Evolutionary conservation across 2,888 invertebrate genomes (phyloP).

Genomic region (Dinocampus coccinellae): DNA sequence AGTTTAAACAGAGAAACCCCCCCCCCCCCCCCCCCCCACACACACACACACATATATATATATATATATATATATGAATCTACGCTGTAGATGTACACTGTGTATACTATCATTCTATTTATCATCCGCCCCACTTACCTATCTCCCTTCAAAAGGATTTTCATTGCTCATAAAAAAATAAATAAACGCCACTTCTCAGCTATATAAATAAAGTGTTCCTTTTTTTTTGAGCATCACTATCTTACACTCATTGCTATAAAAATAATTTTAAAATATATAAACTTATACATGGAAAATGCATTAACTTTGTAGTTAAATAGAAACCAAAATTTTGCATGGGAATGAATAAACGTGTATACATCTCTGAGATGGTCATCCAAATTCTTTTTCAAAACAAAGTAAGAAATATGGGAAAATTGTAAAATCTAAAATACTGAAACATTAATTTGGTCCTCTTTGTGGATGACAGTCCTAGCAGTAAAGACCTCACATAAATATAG

Average conservation of each 20-base stretch:
- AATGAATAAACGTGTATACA: background rate
- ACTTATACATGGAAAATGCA: conserved; percentile 22
- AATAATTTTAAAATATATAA: conserved; percentile 3
- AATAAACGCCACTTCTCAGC: conserved; percentile 3
- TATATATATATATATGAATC: background rate
- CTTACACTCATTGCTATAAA: background rate
- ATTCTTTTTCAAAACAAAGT: background rate
- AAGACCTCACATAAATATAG: conserved; percentile 65
- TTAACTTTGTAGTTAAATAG: conserved; percentile 10
- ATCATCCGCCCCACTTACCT: background rate
- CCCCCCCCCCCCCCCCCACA: background rate
- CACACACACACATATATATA: background rate
- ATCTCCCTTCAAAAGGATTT: background rate
- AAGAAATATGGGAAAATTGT: background rate
- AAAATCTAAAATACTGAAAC: too few species aligned
- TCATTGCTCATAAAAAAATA: conserved; percentile 1
- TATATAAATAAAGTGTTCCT: conserved; percentile 1
- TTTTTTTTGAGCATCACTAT: background rate
- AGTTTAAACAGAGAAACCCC: background rate
- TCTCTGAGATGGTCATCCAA: background rate
- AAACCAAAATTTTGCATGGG: background rate
- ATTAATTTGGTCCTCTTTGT: too few species aligned
- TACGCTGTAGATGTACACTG: background rate
- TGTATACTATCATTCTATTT: background rate
- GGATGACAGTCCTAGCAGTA: conserved; percentile 49